A percentile compares a stretch with the other conserved stretches of the same genome.
Evolutionary conservation across 2,888 invertebrate genomes (phyloP).

Genomic region (Reticulitermes lucifugus): DNA sequence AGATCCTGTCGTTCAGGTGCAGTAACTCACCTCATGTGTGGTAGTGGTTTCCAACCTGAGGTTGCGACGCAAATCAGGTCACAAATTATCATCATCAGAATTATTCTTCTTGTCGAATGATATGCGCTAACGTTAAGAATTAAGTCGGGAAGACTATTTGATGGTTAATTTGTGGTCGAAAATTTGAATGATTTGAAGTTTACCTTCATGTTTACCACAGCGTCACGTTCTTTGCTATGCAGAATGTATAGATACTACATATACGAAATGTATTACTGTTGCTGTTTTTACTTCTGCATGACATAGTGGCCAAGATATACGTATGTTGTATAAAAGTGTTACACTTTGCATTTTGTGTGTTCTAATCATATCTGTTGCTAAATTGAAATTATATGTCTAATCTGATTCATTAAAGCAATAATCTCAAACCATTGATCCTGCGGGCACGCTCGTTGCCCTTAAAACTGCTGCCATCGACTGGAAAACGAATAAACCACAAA

Average conservation of each 20-base stretch:
- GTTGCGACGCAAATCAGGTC: too few species aligned
- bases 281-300: slow-evolving; percentile 33
- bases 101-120: too few species aligned
- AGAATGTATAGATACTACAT: slow-evolving; percentile 36
- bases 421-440: slow-evolving; percentile 34
- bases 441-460: slow-evolving; percentile 29
- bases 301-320: slow-evolving; percentile 8
- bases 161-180: too few species aligned
- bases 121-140: too few species aligned
- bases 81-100: too few species aligned
- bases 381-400: slow-evolving; percentile 30
- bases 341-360: slow-evolving; percentile 35
- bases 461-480: slow-evolving; percentile 43
- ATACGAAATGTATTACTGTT: slow-evolving; percentile 18
- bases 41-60: too few species aligned
- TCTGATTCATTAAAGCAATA: slow-evolving; percentile 48
- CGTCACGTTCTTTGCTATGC: slow-evolving; percentile 20
- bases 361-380: slow-evolving; percentile 27
- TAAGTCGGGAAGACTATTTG: too few species aligned
- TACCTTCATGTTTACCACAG: slow-evolving; percentile 21
- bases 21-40: too few species aligned
- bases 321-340: slow-evolving; percentile 36
- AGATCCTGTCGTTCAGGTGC: too few species aligned
- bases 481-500: slow-evolving; percentile 43
- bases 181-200: neutral